Percentiles rank a stretch among this genome's conserved stretches.
Evolutionary conservation across 2,113 vertebrate genomes (phyloP).

Genomic region (Microcebus griseorufus): DNA sequence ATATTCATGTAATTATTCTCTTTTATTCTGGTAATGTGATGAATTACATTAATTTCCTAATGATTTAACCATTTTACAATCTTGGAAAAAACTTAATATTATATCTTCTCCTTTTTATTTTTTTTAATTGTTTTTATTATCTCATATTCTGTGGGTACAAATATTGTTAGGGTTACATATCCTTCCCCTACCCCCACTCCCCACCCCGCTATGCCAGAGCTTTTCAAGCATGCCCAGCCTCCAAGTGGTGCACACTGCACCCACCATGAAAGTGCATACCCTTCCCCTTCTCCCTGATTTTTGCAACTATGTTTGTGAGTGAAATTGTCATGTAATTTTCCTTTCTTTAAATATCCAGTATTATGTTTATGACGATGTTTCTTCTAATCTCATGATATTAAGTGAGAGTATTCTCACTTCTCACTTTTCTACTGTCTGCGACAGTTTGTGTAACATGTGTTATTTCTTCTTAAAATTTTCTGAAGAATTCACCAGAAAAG

Average conservation of each 20-base stretch:
- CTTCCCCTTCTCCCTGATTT: no score
- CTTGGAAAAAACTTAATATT: background rate
- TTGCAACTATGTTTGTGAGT: background rate
- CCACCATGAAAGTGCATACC: no score
- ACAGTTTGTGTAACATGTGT: background rate
- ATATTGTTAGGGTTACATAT: no score
- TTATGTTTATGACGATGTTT: background rate
- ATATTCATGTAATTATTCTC: background rate
- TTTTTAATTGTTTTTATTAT: no score
- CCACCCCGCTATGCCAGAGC: no score
- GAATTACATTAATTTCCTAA: background rate
- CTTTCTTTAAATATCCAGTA: conserved; percentile 1
- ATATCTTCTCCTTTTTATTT: background rate
- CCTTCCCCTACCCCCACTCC: no score
- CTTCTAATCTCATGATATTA: background rate
- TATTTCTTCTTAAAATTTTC: background rate
- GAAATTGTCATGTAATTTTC: background rate
- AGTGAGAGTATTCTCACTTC: background rate
- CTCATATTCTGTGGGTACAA: no score
- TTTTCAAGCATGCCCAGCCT: no score
- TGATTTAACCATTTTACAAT: background rate
- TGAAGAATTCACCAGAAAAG: background rate
- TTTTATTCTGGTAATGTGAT: background rate
- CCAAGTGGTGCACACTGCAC: no score
- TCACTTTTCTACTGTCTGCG: background rate